Evolutionary conservation across 53 echinoderm and acorn worm genomes (phyloP), one percentile per base, ranked within the genome.

Genomic region (Glandiceps talaboti): DNA sequence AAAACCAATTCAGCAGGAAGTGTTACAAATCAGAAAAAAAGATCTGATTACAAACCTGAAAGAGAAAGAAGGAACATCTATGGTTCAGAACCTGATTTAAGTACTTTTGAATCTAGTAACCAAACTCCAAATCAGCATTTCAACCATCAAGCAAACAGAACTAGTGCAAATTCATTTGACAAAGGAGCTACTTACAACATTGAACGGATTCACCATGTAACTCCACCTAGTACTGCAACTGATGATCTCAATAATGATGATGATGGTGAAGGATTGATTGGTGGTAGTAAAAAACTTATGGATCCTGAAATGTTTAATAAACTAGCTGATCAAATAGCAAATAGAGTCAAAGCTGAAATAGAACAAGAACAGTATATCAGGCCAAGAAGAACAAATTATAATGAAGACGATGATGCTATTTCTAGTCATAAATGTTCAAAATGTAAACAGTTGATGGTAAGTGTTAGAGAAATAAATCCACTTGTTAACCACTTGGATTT

Each of bases 371-470:
- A 45, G 64, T 45, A 45, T 20, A 12, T 20, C 6, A 72, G 80
- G 1, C 73, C 77, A 20, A 86, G 81, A 29, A 91, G 91, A 32
- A 45, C 87, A 10, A 81, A 75, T 27, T 83, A 85, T 74, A 82
- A 77, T 1, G 79, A 82, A n/a, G 83, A 91, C 20, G 76, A 73
- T 33, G 73, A 80, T 14, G 33, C 27, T 29, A 74, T 72, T 14
- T 14, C 27, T 32, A 80, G 86, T 64, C 94, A 94, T 81, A 74
- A 82, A 28, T 94, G 94, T 75, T 33, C 31, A 45, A 90, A 88
- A 76, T 94, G 94, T 86, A 93, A 88, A 30, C 92, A 94, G 75
- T 25, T 88, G 0, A 94, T 94, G 94, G 94, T 94, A 81, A 90
- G 84, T 20, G 82, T n/a, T n/a, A n/a, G n/a, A n/a, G n/a, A n/a